Evolutionary conservation across 2,797 vertebrate genomes (phyloP), one percentile per base, ranked within the genome.

Genomic region (Avahi laniger): DNA sequence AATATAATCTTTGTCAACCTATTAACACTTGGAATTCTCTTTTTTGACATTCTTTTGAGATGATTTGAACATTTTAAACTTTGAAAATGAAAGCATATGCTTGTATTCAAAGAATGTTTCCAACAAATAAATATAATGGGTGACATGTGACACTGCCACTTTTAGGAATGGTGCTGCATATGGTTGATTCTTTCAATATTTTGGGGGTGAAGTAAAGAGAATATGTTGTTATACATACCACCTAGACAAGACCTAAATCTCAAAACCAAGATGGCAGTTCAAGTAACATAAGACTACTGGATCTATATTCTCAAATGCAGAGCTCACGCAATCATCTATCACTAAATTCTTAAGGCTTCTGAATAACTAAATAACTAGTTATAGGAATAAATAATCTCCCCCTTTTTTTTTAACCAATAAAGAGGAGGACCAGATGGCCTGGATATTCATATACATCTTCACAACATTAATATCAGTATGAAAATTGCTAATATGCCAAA

Each of bases 1-100:
- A 92, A 87, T 94, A 83, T 1, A 86, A 86, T 52, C 38, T 92
- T 48, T 94, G 35, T 90, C 65, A 97, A 93, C 30, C 65, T 92
- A 93, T 48, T 52, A 88, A 69, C 61, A 94, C 83, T 79, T 72
- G 65, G 72, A 81, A 75, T 88, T 96, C 26, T 96, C 63, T 95
- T 92, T 41, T 93, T 76, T 95, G 70, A 95, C 84, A 96, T 57
- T 97, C 48, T 82, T 89, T 87, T 92, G 76, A 2, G 46, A 83
- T 81, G 75, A 84, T 75, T 54, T 91, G 61, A 91, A 90, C 80
- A 95, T 80, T 94, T 79, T 90, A 93, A 84, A 91, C 43, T 92
- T 50, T 78, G 35, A 93, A 91, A 95, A 91, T 92, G 79, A 96
- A 96, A 89, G 67, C 46, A 95, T 63, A 93, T 67, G 38, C 17